Base-by-base conservation (phyloP, 2,113 vertebrate genomes). In the Oceanites oceanicus region DNA sequence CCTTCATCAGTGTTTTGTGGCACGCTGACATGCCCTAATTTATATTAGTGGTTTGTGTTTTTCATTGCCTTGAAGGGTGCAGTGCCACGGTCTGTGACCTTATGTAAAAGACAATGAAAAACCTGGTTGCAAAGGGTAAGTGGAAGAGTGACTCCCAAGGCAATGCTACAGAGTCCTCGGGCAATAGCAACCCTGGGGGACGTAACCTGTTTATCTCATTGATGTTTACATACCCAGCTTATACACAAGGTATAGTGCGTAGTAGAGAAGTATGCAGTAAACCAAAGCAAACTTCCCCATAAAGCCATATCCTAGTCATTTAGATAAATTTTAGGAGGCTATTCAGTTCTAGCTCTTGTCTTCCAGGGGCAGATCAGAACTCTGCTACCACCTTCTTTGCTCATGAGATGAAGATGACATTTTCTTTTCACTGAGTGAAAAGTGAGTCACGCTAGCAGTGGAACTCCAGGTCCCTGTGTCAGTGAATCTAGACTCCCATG, bases 361-460 rank as follows among this genome's bases (percentile, higher is more conserved):
- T 62, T 49, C 49, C 13, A 42, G 22, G 10, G 3, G 6, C 25
- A 70, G 49, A 82, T 61, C 10, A 71, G 47, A 67, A 11, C 8
- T 56, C 62, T 61, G 13, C 40, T 82, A 27, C 42, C 15, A 61
- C 18, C 18, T n/a, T n/a, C 30, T 85, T 45, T 52, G 23, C 10
- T 79, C 22, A 15, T 13, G 29, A 82, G n/a, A 81, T 27, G 10
- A 68, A 61, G 70, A 50, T 22, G 10, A 12, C 15, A n/a, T 9
- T 70, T 49, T 14, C 6, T 44, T 80, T 55, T 38, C n/a, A 72
- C 0, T 30, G n/a, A 45, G n/a, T 20, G 38, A 80, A 53, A 86
- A 62, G 14, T 6, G 7, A 78, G 14, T 45, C 0, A 1, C 0
- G 2, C 17, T 53, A 40, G 26, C 11, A 9, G 6, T 19, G 13